These are phyloP conservation scores for Caenorhabditis brenneri DNA, from an alignment of 1,140 invertebrate species.

Conservation along the genomic window DNA sequence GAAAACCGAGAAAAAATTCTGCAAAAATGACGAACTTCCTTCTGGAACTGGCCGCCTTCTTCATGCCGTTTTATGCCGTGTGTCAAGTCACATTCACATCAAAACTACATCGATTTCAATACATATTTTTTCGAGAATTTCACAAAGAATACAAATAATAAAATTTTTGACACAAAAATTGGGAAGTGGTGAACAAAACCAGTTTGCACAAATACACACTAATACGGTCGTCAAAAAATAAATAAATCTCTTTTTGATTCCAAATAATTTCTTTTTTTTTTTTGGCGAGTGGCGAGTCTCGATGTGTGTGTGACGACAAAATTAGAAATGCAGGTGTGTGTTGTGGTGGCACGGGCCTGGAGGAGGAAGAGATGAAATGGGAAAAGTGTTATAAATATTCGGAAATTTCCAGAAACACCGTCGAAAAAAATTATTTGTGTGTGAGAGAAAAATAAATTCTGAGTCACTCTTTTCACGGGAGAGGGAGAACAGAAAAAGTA, in stretches of 20 bases:
- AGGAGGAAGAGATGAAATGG: neutral
- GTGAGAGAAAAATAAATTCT: neutral
- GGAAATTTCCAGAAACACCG: too few species aligned
- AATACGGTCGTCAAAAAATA: neutral
- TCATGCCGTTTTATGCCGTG: too few species aligned
- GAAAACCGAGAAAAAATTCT: too few species aligned
- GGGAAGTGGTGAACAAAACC: neutral
- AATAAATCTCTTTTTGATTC: too few species aligned
- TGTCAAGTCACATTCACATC: too few species aligned
- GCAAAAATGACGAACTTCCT: too few species aligned
- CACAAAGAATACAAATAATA: too few species aligned
- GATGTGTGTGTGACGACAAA: neutral
- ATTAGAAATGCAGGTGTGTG: constrained; percentile 27
- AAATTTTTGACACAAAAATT: neutral
- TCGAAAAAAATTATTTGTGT: too few species aligned
- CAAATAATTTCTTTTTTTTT: too few species aligned
- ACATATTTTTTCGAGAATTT: neutral
- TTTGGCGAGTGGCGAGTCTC: too few species aligned
- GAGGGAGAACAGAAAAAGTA: neutral
- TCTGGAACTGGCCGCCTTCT: too few species aligned
- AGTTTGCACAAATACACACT: neutral
- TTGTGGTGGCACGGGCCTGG: neutral
- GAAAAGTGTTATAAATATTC: neutral
- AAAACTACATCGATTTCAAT: neutral
- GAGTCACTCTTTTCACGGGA: neutral